Evolutionary conservation across 2,888 invertebrate species (phyloP).

Genomic region (Cryptops parisi): DNA sequence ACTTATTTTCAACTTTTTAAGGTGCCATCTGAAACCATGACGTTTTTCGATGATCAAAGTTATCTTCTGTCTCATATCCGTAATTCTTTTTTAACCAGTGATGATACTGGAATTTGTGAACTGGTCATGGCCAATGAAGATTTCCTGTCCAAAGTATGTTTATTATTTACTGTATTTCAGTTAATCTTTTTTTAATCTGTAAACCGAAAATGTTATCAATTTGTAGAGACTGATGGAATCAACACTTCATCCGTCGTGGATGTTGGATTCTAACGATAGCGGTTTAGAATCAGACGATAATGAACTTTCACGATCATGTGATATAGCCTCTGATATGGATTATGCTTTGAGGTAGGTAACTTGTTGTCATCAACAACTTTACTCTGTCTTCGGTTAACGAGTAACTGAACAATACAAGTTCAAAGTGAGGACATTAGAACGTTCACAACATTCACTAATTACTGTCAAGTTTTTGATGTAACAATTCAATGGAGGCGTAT

Average conservation of each 20-base stretch:
- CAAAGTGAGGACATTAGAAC: background rate
- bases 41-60: constrained; percentile 82
- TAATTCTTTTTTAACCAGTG: constrained; percentile 87
- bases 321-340: constrained; percentile 51
- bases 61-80: constrained; percentile 86
- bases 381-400: background rate
- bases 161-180: too few species aligned
- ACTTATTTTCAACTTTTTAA: too few species aligned
- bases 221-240: background rate
- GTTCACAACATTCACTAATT: background rate
- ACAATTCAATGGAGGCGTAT: too few species aligned
- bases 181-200: too few species aligned
- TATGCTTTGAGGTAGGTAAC: constrained; percentile 20
- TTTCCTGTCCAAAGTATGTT: constrained; percentile 43
- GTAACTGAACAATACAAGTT: too few species aligned
- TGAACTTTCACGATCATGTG: constrained; percentile 51
- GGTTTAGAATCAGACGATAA: constrained; percentile 28
- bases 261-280: constrained; percentile 20
- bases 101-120: constrained; percentile 88
- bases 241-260: constrained; percentile 7
- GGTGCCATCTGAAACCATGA: constrained; percentile 45
- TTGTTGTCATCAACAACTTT: background rate
- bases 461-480: too few species aligned
- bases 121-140: constrained; percentile 77
- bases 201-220: too few species aligned